A percentile compares a stretch with the other conserved stretches of the same genome.
These are phyloP conservation scores for Episyrphus balteatus DNA, from an alignment of 1,140 invertebrate genomes.

Conservation along the genomic window DNA sequence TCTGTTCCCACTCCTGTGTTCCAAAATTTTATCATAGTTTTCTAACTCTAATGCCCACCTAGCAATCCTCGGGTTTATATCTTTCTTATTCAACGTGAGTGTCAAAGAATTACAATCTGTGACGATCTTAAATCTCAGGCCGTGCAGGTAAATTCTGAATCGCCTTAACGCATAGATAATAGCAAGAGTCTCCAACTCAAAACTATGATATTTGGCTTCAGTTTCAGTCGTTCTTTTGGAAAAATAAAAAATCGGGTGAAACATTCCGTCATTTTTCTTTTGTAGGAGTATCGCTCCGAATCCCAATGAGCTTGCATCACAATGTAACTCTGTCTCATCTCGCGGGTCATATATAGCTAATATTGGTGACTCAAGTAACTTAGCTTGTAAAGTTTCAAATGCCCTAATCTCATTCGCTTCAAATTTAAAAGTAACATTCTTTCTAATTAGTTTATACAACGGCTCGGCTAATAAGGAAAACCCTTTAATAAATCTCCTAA, in stretches of 20 bases:
- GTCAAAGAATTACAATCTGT: too few relatives aligned
- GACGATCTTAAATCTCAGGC: slow-evolving; percentile 37
- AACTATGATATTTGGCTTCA: slow-evolving; percentile 25
- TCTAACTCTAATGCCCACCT: slow-evolving; percentile 26
- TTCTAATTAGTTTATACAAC: slow-evolving; percentile 9
- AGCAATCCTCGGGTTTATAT: slow-evolving; percentile 25
- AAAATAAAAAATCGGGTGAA: slow-evolving; percentile 28
- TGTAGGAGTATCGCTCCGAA: slow-evolving; percentile 20
- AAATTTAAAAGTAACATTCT: slow-evolving; percentile 11
- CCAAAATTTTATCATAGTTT: slow-evolving; percentile 28
- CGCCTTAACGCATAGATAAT: slow-evolving; percentile 19
- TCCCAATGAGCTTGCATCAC: slow-evolving; percentile 21
- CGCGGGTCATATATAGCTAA: slow-evolving; percentile 16
- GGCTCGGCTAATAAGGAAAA: slow-evolving; percentile 15
- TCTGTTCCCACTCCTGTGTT: slow-evolving; percentile 13
- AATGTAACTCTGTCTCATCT: slow-evolving; percentile 23
- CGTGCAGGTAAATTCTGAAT: slow-evolving; percentile 37
- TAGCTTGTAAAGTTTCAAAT: slow-evolving; percentile 6
- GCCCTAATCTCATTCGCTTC: background rate
- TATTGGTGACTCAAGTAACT: slow-evolving; percentile 9
- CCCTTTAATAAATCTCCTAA: slow-evolving; percentile 14
- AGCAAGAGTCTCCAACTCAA: slow-evolving; percentile 28
- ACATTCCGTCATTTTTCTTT: slow-evolving; percentile 7
- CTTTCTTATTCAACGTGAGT: slow-evolving; percentile 32
- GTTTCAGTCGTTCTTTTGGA: slow-evolving; percentile 22